A percentile compares a stretch with the other conserved stretches of the same genome.
Conservation (phyloP, 2,113 vertebrate species). For the Sinocyclocheilus grahami region DNA sequence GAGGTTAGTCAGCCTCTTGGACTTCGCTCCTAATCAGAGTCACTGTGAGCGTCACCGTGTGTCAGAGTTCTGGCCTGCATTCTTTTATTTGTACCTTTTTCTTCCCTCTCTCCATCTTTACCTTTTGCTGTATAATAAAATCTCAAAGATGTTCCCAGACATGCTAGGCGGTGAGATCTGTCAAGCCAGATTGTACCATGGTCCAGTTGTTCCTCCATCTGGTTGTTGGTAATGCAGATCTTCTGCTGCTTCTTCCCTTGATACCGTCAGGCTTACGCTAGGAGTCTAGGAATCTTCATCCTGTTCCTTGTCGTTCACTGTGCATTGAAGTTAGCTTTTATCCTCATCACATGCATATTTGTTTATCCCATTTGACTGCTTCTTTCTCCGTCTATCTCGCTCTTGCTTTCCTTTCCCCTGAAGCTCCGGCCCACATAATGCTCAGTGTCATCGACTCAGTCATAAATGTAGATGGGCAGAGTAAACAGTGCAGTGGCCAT, state of each 20-base stretch:
- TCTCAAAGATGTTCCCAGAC: conserved; percentile 53
- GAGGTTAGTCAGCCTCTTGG: conserved; percentile 69
- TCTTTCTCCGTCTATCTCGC: neutral
- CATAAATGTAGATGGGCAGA: conserved; percentile 16
- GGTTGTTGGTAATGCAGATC: conserved; percentile 15
- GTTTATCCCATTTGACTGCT: conserved; percentile 2
- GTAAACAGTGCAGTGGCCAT: conserved; percentile 26
- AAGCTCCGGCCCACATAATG: conserved; percentile 10
- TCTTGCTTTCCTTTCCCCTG: neutral
- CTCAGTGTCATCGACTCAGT: conserved; percentile 1
- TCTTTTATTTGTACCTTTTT: conserved; percentile 40
- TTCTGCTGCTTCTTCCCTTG: neutral
- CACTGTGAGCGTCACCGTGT: conserved; percentile 49
- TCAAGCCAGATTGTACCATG: conserved; percentile 58
- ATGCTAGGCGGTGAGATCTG: conserved; percentile 55
- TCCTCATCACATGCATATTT: neutral
- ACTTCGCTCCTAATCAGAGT: conserved; percentile 66
- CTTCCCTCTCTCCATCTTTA: conserved; percentile 36
- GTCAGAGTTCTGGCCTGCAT: conserved; percentile 45
- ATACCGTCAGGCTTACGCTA: neutral
- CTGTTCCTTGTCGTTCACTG: neutral
- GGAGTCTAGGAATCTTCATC: conserved; percentile 19
- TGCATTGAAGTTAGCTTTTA: neutral
- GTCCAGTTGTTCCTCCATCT: conserved; percentile 50
- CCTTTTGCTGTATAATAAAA: conserved; percentile 51